A percentile compares a stretch with the other conserved stretches of the same genome.
phyloP scores from a whole-genome alignment of 92 coral and sea anemone species.

The Phenganax subtilis region DNA sequence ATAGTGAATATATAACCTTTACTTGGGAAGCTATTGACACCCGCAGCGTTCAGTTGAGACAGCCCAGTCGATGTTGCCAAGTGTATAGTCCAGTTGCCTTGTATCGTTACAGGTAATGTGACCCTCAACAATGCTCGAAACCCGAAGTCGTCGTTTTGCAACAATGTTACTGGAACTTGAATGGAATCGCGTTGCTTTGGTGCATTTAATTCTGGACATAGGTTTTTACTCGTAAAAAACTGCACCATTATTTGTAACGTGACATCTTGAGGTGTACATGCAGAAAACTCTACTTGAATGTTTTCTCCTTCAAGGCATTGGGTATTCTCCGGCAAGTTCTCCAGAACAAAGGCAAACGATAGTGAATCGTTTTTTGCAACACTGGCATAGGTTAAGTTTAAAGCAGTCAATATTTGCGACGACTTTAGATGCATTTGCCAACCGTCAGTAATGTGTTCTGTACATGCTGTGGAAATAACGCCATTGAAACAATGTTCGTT shows the following conservation, averaged over 20 bases:
- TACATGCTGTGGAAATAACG: slow-evolving; percentile 19
- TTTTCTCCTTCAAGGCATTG: slow-evolving; percentile 14
- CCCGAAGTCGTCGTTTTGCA: slow-evolving; percentile 22
- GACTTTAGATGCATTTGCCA: slow-evolving; percentile 27
- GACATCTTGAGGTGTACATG: slow-evolving; percentile 8
- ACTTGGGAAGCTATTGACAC: not conserved
- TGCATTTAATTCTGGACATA: slow-evolving; percentile 23
- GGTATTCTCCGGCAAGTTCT: slow-evolving; percentile 14
- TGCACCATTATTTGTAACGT: not conserved
- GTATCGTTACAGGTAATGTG: slow-evolving; percentile 28
- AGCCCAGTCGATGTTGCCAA: slow-evolving; percentile 38
- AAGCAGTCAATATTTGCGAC: slow-evolving; percentile 10
- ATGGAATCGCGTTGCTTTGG: slow-evolving; percentile 1
- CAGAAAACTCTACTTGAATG: not conserved
- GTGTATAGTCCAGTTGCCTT: slow-evolving; percentile 46
- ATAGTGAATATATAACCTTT: slow-evolving; percentile 17
- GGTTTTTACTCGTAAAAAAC: not conserved
- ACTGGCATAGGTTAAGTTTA: not conserved
- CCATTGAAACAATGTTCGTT: slow-evolving; percentile 5
- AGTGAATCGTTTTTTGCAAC: not conserved
- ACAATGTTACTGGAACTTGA: slow-evolving; percentile 1
- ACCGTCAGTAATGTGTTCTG: slow-evolving; percentile 32
- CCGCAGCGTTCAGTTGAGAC: not conserved
- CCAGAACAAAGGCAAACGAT: not conserved
- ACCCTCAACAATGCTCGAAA: slow-evolving; percentile 39